Base-by-base conservation (phyloP, 2,888 invertebrate species). In the Hololepta plana region DNA sequence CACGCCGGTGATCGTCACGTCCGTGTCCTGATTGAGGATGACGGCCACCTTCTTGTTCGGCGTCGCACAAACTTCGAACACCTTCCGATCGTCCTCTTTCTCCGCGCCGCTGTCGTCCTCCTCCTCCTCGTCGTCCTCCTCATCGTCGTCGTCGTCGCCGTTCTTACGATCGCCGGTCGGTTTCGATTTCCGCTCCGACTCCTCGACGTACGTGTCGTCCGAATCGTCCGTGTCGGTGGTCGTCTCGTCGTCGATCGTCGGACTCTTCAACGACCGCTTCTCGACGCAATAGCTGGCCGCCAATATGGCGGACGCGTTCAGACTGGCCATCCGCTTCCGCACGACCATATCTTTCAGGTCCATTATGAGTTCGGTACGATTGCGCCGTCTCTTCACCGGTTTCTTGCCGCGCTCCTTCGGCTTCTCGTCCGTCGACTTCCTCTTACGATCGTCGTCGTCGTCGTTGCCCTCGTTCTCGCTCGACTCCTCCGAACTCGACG, bases 241-340 rank as follows among this genome's bases (percentile, higher is more conserved):
- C 43, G 51, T 9, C 62, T 64, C 15, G 28, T 64, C 64, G 38
- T 62, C 62, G 32, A 53, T 64, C 19, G 64, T 64, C 1, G 64
- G 62, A 17, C 65, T 65, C 26, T 64, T 60, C 13, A 32, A 28
- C 4, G 41, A 31, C 15, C 57, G 52, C 45, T 73, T 81, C 49
- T 84, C 82, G 20, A 59, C 56, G 2, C 65, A 66, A 43, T 87
- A 87, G 36, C 82, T 84, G 11, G 87, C 87, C 1, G 85, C 84
- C 36, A 88, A 61, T 42, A 88, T 87, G 11, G 88, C 88, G 16
- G 80, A 76, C 8, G 88, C 88, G 51, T 88, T 88, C 15, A 88
- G 57, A 47, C 84, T 84, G 11, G 88, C 88, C 85, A 88, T 85
- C 15, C 88, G 67, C 48, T 87, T 88, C 38, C 79, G 67, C 9